Evolutionary conservation across 2,888 invertebrate species (phyloP).

Genomic region (Lordiphosa fenestrarum): DNA sequence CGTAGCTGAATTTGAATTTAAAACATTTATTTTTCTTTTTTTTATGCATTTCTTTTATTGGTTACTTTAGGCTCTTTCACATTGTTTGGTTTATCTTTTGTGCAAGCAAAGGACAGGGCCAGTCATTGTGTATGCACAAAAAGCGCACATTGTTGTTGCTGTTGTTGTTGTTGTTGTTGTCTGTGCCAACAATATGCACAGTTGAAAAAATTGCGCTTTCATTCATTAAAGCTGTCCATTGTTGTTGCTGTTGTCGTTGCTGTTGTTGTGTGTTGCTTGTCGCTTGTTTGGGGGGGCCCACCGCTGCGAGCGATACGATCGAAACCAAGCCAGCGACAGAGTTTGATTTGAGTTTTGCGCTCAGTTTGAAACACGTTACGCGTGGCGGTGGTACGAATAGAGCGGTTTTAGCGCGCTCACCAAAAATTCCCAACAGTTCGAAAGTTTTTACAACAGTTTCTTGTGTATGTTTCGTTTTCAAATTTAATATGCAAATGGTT

Average conservation of each 20-base stretch:
- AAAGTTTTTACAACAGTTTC: slow-evolving; percentile 54
- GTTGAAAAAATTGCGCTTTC: slow-evolving; percentile 59
- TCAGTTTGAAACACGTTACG: slow-evolving; percentile 70
- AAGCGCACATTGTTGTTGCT: slow-evolving; percentile 50
- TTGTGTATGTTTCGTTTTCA: slow-evolving; percentile 39
- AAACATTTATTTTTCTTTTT: slow-evolving; percentile 3
- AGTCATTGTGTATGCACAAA: slow-evolving; percentile 49
- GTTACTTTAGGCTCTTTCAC: slow-evolving; percentile 12
- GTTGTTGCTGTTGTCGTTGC: slow-evolving; percentile 51
- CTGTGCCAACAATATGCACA: slow-evolving; percentile 41
- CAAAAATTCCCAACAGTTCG: slow-evolving; percentile 39
- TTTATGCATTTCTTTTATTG: slow-evolving; percentile 4
- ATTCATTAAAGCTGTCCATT: slow-evolving; percentile 63
- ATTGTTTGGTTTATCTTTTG: slow-evolving; percentile 38
- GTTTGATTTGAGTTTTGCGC: slow-evolving; percentile 35
- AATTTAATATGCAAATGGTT: slow-evolving; percentile 67
- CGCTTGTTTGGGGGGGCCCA: slow-evolving; percentile 12
- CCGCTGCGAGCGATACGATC: slow-evolving; percentile 39
- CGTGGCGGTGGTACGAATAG: slow-evolving; percentile 54
- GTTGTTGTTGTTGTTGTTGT: slow-evolving; percentile 44
- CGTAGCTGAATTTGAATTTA: slow-evolving; percentile 2
- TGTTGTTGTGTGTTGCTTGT: slow-evolving; percentile 20
- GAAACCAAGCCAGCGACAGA: neutral
- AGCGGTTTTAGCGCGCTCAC: slow-evolving; percentile 53
- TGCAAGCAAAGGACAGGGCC: slow-evolving; percentile 51